Base-by-base conservation (phyloP, 1,140 invertebrate species). In the Coelopa frigida region DNA sequence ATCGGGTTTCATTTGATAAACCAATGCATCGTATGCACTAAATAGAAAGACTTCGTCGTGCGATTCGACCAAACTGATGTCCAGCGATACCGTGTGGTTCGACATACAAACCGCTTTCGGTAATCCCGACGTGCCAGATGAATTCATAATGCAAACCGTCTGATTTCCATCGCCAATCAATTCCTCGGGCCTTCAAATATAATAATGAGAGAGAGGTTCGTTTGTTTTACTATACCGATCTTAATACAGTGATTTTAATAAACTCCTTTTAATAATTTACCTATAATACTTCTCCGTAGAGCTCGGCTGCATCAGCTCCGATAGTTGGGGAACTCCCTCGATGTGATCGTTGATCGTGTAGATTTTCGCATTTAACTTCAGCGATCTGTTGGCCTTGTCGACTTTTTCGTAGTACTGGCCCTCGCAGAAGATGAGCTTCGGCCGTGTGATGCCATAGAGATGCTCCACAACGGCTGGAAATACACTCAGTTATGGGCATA, bases 91-190 rank as follows among this genome's bases (percentile, higher is more conserved):
- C n/a, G n/a, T n/a, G n/a, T n/a, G n/a, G n/a, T n/a, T n/a, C 2
- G 81, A 79, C 12, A 85, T 69, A 69, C 84, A 80, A 1, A 85
- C 84, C n/a, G 83, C 84, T 69, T 88, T 87, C 2, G 85, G 84
- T n/a, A 75, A 61, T 44, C 85, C 83, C 21, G 84, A 87, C 4
- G 84, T 85, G 7, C 84, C 84, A 33, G 82, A 85, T 3, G 83
- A 74, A 49, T 65, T 72, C 14, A 73, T 55, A 53, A 74, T 72
- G 10, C 68, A 62, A 11, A 70, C 51, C 0, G 37, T 56, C 29
- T 61, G 55, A 36, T 62, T 36, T 27, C 44, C 50, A n/a, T 53
- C 59, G 7, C 43, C 21, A n/a, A 59, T 47, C 11, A 61, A 18
- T 1, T 14, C 23, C 1, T 24, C 21, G 5, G 59, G 55, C 15